Evolutionary conservation across 2,113 vertebrate species (phyloP).

Genomic region (Chlorodrepanis virens): DNA sequence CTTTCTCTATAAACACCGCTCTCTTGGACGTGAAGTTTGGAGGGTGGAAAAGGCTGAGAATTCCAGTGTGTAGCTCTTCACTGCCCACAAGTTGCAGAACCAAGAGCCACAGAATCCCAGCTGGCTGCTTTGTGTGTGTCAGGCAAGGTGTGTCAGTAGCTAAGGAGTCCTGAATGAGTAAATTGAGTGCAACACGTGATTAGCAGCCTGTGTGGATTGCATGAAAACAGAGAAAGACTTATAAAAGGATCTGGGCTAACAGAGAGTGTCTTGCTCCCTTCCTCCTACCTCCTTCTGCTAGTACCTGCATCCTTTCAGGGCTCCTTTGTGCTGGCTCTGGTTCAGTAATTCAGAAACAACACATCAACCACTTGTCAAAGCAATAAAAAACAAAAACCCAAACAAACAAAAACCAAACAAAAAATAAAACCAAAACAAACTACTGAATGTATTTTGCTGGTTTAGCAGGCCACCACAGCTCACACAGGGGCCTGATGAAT

Average conservation of each 20-base stretch:
- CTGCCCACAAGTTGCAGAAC: background rate
- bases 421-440: background rate
- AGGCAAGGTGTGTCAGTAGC: background rate
- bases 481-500: background rate
- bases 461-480: background rate
- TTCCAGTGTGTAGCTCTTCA: background rate
- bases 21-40: background rate
- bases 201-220: background rate
- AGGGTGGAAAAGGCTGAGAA: background rate
- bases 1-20: background rate
- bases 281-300: background rate
- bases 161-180: background rate
- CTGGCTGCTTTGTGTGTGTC: background rate
- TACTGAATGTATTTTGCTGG: background rate
- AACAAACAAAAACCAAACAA: fast-evolving
- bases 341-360: background rate
- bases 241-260: background rate
- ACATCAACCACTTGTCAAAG: background rate
- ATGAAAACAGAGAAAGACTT: background rate
- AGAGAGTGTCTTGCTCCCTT: background rate
- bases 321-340: background rate
- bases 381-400: background rate
- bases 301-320: background rate
- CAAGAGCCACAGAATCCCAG: background rate
- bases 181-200: fast-evolving